Evolutionary conservation across 2,888 invertebrate genomes (phyloP).

Genomic region (Hybos culiciformis): DNA sequence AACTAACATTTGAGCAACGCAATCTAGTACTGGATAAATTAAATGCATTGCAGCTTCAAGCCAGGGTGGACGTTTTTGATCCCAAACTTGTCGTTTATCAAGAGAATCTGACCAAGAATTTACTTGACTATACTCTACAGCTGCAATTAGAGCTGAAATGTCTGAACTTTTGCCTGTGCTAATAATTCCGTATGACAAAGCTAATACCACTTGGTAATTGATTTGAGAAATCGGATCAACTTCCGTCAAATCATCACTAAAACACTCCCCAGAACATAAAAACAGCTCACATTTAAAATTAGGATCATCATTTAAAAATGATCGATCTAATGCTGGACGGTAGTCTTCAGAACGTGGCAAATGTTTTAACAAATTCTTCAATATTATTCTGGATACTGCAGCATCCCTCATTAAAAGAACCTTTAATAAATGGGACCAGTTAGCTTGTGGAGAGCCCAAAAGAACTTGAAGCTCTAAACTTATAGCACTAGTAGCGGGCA

Average conservation of each 20-base stretch:
- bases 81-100: constrained; percentile 69
- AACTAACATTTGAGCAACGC: constrained; percentile 52
- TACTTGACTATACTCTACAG: constrained; percentile 43
- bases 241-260: too few relatives aligned
- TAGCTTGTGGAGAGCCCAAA: constrained; percentile 62
- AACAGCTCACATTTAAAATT: constrained; percentile 47
- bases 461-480: constrained; percentile 58
- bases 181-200: constrained; percentile 49
- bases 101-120: constrained; percentile 56
- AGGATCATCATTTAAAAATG: constrained; percentile 29
- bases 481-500: constrained; percentile 46
- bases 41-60: constrained; percentile 53
- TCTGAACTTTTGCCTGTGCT: constrained; percentile 49
- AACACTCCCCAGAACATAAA: constrained; percentile 54
- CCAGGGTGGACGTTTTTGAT: constrained; percentile 66
- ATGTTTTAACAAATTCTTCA: constrained; percentile 40
- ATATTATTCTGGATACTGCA: constrained; percentile 44
- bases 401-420: constrained; percentile 59
- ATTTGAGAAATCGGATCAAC: constrained; percentile 36
- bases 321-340: constrained; percentile 28
- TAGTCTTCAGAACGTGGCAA: constrained; percentile 36
- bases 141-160: constrained; percentile 47
- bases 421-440: constrained; percentile 62
- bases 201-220: constrained; percentile 46
- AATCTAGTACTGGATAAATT: constrained; percentile 46